Evolutionary conservation across 2,797 vertebrate species (phyloP), one percentile per base, ranked within the genome.

Genomic region (Halcyon leucocephala): DNA sequence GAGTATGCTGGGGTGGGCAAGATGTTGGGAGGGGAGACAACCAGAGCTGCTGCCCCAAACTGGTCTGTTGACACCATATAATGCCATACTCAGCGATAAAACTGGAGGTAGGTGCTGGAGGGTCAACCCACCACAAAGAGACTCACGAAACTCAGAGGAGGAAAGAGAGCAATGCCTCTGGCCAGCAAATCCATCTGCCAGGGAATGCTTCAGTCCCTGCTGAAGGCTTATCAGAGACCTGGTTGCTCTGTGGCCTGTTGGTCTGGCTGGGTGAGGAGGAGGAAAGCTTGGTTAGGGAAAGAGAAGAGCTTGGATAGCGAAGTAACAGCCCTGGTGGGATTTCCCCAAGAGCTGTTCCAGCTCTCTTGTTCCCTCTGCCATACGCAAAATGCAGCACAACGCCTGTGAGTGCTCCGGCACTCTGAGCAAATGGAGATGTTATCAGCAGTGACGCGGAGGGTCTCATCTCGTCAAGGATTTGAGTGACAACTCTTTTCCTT

Each of bases 171-270:
- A 3, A 89, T 72, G 33, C 28, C 31, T 78, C 35, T 9, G 5
- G 42, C 69, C 51, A 44, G 24, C 65, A 74, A 71, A 80, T 15
- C 24, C 41, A 46, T 11, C 54, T 79, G 46, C 58, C 39, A 15
- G 29, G 15, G 55, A 14, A 24, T 0, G 1, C 28, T 48, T 70
- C 22, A 8, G 25, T 44, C 37, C 6, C 52, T 51, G 49, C 3
- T 52, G 3, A 21, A 72, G 46, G 39, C 33, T 62, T 58, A 6
- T 52, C 39, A 55, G 33, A 57, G 35, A 57, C 26, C 16, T n/a
- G 26, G 6, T 66, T 60, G 69, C 28, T 44, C 20, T 58, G 52
- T 28, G 19, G 33, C n/a, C 52, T 11, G 39, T 67, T 0, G 0
- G 52, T 44, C 31, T 55, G 57, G 44, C 64, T 91, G 84, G 28